These are phyloP conservation scores for Leptinotarsa lineolata DNA, from an alignment of 1,140 invertebrate species.

Conservation along the genomic window DNA sequence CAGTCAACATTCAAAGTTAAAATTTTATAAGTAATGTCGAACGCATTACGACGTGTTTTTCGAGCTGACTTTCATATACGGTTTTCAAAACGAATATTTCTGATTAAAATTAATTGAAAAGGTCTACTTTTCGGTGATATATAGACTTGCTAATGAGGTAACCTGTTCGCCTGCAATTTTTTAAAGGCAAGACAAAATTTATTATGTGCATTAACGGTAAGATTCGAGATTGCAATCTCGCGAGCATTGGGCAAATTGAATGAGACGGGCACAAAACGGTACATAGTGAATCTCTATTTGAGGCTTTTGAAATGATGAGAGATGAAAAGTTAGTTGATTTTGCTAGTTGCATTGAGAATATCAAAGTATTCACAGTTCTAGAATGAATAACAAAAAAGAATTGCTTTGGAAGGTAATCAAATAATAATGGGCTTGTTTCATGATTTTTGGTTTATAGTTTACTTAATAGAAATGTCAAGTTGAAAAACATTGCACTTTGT, in stretches of 20 bases:
- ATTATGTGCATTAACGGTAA: constrained; percentile 10
- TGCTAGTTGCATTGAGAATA: too few relatives aligned
- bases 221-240: background rate
- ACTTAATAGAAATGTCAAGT: too few relatives aligned
- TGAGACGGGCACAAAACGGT: background rate
- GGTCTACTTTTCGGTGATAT: constrained; percentile 13
- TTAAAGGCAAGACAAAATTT: background rate
- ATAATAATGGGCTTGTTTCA: too few relatives aligned
- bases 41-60: constrained; percentile 9
- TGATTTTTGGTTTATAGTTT: too few relatives aligned
- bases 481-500: too few relatives aligned
- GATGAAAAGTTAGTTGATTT: too few relatives aligned
- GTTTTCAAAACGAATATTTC: constrained; percentile 12
- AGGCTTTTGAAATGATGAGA: too few relatives aligned
- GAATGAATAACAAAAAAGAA: too few relatives aligned
- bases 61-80: background rate
- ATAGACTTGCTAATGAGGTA: constrained; percentile 10
- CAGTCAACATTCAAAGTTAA: background rate
- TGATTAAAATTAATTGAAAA: constrained; percentile 22
- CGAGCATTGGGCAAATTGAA: background rate
- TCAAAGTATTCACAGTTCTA: too few relatives aligned
- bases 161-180: constrained; percentile 1
- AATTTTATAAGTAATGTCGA: constrained; percentile 4
- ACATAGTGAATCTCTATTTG: background rate
- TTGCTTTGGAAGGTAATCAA: too few relatives aligned